phyloP scores from a whole-genome alignment of 2,888 invertebrate genomes.

The Incurvaria masculella region DNA sequence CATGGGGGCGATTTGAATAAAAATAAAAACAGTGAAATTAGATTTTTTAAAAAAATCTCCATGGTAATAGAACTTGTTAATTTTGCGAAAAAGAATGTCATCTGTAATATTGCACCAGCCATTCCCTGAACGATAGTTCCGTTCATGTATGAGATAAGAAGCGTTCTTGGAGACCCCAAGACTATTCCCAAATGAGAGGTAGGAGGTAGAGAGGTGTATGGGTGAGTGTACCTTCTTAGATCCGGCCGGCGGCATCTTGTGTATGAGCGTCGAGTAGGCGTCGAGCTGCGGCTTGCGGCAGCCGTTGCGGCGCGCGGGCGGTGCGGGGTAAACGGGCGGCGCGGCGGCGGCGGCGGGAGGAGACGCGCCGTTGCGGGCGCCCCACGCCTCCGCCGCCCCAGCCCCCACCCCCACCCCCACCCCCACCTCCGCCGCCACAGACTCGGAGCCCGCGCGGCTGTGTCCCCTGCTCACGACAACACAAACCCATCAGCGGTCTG shows the following conservation, averaged over 20 bases:
- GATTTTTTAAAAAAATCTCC: too few species aligned
- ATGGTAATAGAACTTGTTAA: too few species aligned
- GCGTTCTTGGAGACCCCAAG: too few species aligned
- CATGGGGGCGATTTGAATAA: too few species aligned
- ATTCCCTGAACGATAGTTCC: too few species aligned
- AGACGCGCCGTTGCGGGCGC: conserved; percentile 5
- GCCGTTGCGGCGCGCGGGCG: conserved; percentile 34
- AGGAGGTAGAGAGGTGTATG: not conserved
- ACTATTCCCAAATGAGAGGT: too few species aligned
- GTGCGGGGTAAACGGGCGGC: conserved; percentile 11
- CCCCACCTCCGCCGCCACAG: conserved; percentile 25
- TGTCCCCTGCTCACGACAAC: conserved; percentile 31
- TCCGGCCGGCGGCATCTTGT: conserved; percentile 40
- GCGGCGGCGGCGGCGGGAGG: conserved; percentile 4
- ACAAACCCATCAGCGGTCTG: too few species aligned
- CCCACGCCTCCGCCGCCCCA: conserved; percentile 15
- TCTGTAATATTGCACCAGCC: too few species aligned
- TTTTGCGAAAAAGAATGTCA: too few species aligned
- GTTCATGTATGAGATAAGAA: not conserved
- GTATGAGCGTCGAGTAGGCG: conserved; percentile 43
- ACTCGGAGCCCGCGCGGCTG: conserved; percentile 35
- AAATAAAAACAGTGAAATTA: too few species aligned
- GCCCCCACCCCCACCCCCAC: conserved; percentile 31
- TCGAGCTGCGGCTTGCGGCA: conserved; percentile 30
- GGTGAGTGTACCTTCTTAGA: conserved; percentile 43